phyloP scores from a whole-genome alignment of 1,140 invertebrate genomes.

The Proctacanthus coquilletti region DNA sequence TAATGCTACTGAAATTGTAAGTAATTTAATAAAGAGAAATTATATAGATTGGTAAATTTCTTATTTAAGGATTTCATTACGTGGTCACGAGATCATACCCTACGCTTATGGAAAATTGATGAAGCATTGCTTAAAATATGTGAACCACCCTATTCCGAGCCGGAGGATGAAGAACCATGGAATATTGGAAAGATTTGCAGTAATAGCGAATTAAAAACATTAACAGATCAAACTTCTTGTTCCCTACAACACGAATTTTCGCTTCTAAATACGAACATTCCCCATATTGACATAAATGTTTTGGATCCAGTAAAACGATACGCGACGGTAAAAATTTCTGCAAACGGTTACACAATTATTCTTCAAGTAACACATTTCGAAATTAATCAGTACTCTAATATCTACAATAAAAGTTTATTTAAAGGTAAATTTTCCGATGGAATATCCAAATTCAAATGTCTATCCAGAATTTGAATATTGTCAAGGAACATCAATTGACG shows the following conservation, averaged over 20 bases:
- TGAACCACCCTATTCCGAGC: constrained; percentile 30
- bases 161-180: constrained; percentile 26
- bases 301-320: constrained; percentile 53
- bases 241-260: constrained; percentile 76
- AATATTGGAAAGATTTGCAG: constrained; percentile 16
- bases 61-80: constrained; percentile 67
- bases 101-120: constrained; percentile 82
- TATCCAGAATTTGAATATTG: constrained; percentile 57
- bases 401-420: constrained; percentile 1
- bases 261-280: constrained; percentile 71
- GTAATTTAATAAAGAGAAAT: constrained; percentile 1
- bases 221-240: constrained; percentile 35
- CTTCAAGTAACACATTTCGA: constrained; percentile 52
- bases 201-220: constrained; percentile 23
- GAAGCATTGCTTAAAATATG: constrained; percentile 61
- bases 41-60: not conserved
- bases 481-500: constrained; percentile 41
- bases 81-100: constrained; percentile 86
- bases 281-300: constrained; percentile 60
- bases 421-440: constrained; percentile 16
- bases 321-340: constrained; percentile 56
- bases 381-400: constrained; percentile 22
- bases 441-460: constrained; percentile 34
- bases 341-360: constrained; percentile 54
- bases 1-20: constrained; percentile 19